Conservation (phyloP, 2,888 invertebrate genomes). For the Sepiola atlantica region DNA sequence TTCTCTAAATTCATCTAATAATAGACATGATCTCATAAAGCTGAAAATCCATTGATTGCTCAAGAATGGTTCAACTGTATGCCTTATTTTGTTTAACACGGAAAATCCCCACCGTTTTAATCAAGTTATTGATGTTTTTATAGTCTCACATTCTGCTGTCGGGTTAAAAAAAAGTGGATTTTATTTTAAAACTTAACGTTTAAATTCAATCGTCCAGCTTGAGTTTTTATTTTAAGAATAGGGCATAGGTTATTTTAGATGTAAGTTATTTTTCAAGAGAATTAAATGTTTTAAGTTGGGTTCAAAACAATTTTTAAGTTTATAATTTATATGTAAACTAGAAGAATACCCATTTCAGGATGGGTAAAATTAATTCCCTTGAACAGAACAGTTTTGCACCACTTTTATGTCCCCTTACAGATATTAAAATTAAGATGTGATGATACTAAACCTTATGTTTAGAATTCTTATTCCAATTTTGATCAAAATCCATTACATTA, state of each 20-base stretch:
- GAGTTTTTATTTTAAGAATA: background rate
- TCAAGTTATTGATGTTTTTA: background rate
- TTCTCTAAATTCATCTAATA: background rate
- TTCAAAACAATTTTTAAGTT: no score
- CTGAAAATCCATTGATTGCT: background rate
- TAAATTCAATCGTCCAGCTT: background rate
- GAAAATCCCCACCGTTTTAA: background rate
- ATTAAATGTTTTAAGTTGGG: no score
- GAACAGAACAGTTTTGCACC: no score
- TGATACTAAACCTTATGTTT: no score
- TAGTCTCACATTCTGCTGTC: background rate
- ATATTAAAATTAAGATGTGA: no score
- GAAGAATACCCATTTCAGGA: no score
- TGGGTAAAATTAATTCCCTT: no score
- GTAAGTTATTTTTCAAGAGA: background rate
- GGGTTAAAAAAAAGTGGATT: background rate
- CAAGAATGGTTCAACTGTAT: background rate
- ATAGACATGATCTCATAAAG: background rate
- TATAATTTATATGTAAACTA: no score
- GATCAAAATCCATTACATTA: no score
- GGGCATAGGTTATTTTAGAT: background rate
- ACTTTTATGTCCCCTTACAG: no score
- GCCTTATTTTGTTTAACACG: background rate
- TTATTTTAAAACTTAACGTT: background rate
- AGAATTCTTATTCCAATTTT: no score